Percentiles rank a stretch among this genome's conserved stretches.
These are phyloP conservation scores for Drusus annulatus DNA, from an alignment of 1,140 invertebrate genomes.

Conservation along the genomic window DNA sequence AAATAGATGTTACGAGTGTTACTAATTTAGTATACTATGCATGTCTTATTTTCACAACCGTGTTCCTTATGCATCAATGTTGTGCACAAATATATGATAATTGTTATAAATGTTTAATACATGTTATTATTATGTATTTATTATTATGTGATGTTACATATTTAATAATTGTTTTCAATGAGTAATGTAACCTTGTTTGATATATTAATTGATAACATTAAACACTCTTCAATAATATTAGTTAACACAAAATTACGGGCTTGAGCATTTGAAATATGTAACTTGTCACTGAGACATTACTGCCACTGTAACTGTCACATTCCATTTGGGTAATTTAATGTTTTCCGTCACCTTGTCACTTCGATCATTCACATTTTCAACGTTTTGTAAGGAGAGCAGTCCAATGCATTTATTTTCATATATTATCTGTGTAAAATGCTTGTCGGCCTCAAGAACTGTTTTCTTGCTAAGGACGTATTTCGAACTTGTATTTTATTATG, in stretches of 20 bases:
- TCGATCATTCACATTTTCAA: background rate
- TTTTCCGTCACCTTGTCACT: background rate
- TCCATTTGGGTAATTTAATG: constrained; percentile 12
- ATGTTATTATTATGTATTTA: constrained; percentile 20
- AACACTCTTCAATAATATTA: background rate
- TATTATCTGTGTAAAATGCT: background rate
- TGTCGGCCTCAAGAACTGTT: background rate
- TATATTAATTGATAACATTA: constrained; percentile 3
- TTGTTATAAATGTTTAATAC: constrained; percentile 40
- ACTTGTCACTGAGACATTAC: background rate
- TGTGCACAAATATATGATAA: constrained; percentile 40
- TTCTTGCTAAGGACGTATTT: background rate
- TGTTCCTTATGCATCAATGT: constrained; percentile 42
- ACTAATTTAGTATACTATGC: constrained; percentile 21
- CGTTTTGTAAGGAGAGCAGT: constrained; percentile 9
- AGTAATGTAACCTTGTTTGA: constrained; percentile 14
- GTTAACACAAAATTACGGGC: background rate
- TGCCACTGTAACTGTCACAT: background rate
- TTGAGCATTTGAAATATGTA: background rate
- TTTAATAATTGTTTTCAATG: constrained; percentile 16
- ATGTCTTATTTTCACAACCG: constrained; percentile 41
- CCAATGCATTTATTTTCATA: constrained; percentile 23
- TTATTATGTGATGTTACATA: constrained; percentile 40
- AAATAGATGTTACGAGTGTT: constrained; percentile 44
- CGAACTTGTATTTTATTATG: background rate